A percentile compares a stretch with the other conserved stretches of the same genome.
Conservation (phyloP, 1,140 invertebrate species). For the Drosophila seguyi region DNA sequence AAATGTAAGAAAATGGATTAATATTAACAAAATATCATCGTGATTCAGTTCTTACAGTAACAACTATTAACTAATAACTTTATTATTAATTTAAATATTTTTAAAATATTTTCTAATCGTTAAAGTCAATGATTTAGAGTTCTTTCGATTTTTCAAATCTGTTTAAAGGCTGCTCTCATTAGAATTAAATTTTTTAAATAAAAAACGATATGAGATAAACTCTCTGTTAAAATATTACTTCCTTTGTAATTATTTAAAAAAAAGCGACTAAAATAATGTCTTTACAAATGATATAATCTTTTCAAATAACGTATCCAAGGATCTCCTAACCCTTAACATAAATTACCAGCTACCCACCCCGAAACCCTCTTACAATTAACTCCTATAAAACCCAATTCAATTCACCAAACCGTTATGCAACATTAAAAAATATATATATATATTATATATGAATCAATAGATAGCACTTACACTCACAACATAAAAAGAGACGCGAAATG, state of each 20-base stretch:
- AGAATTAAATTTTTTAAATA: too few relatives aligned
- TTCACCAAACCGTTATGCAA: conserved; percentile 58
- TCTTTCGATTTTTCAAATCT: too few relatives aligned
- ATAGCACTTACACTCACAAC: conserved; percentile 6
- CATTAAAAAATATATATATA: conserved; percentile 34
- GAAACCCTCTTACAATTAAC: background rate
- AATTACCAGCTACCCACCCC: background rate
- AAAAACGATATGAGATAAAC: background rate
- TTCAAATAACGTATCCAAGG: background rate
- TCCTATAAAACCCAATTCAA: conserved; percentile 8
- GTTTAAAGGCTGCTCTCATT: too few relatives aligned
- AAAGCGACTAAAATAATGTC: background rate
- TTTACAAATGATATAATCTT: background rate
- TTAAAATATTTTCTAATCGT: too few relatives aligned
- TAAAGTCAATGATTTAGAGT: too few relatives aligned
- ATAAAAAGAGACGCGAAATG: conserved; percentile 29
- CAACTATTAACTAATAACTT: too few relatives aligned
- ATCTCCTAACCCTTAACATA: background rate
- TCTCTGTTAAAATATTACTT: background rate
- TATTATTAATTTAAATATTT: too few relatives aligned
- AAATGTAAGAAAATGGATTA: too few relatives aligned
- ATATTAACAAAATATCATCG: too few relatives aligned
- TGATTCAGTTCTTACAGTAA: too few relatives aligned
- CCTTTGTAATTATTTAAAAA: background rate
- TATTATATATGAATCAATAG: conserved; percentile 47